A percentile compares a stretch with the other conserved stretches of the same genome.
These are phyloP conservation scores for Icerya purchasi DNA, from an alignment of 2,888 invertebrate species.

Conservation along the genomic window DNA sequence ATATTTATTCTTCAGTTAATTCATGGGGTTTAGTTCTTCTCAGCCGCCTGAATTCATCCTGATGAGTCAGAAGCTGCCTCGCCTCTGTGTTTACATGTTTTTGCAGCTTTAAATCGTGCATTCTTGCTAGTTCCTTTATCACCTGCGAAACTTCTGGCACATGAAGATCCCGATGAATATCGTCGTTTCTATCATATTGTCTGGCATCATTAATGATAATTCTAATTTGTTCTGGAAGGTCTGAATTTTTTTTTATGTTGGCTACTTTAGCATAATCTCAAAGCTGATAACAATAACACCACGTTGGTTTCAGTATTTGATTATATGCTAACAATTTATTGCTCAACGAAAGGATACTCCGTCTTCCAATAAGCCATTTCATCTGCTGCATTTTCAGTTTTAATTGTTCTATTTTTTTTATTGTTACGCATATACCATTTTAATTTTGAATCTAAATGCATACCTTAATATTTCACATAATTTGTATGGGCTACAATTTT, in stretches of 20 bases:
- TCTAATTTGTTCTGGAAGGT: not conserved
- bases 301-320: not conserved
- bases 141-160: too few species aligned
- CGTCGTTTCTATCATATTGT: too few species aligned
- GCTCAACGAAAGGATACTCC: not conserved
- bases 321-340: not conserved
- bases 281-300: not conserved
- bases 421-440: not conserved
- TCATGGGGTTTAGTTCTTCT: too few species aligned
- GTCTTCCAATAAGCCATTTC: not conserved
- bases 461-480: not conserved
- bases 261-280: not conserved
- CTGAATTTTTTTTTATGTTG: not conserved
- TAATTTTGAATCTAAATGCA: not conserved
- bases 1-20: too few species aligned
- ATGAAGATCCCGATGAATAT: too few species aligned
- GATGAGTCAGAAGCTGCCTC: too few species aligned
- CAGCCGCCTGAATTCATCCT: too few species aligned
- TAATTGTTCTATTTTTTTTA: not conserved
- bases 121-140: too few species aligned
- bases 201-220: not conserved
- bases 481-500: not conserved
- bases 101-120: too few species aligned
- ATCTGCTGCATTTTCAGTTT: not conserved
- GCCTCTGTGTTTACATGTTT: too few species aligned